Conservation (phyloP, 2,113 vertebrate genomes). For the Platysteira castanea region DNA sequence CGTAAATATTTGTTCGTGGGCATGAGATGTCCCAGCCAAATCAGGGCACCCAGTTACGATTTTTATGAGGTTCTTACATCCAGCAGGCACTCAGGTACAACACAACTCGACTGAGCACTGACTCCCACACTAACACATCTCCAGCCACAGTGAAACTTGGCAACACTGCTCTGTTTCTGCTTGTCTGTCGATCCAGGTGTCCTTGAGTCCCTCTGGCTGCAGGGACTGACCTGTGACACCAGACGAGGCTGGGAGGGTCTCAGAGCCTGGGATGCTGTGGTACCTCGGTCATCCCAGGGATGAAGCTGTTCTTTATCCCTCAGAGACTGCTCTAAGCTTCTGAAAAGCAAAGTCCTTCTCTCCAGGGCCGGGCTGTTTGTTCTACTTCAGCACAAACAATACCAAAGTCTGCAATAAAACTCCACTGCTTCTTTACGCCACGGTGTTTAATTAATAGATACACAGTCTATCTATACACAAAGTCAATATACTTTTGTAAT, state of each 20-base stretch:
- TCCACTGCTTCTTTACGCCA: neutral
- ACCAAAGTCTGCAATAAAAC: neutral
- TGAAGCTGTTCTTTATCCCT: neutral
- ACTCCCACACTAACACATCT: too few species aligned
- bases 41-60: fast-evolving
- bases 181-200: fast-evolving
- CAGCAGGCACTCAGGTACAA: too few species aligned
- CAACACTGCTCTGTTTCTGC: neutral
- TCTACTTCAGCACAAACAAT: neutral
- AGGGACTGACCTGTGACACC: neutral
- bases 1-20: fast-evolving
- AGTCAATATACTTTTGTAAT: neutral
- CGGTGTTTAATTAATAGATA: neutral
- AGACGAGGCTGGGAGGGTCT: neutral
- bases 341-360: neutral
- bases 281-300: too few species aligned
- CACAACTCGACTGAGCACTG: fast-evolving
- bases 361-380: fast-evolving
- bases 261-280: neutral
- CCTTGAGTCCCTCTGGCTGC: neutral
- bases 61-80: neutral
- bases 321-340: neutral
- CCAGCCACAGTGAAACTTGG: neutral
- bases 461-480: fast-evolving
- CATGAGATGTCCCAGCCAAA: neutral